Evolutionary conservation across 2,888 invertebrate genomes (phyloP).

Genomic region (Busseola fusca): DNA sequence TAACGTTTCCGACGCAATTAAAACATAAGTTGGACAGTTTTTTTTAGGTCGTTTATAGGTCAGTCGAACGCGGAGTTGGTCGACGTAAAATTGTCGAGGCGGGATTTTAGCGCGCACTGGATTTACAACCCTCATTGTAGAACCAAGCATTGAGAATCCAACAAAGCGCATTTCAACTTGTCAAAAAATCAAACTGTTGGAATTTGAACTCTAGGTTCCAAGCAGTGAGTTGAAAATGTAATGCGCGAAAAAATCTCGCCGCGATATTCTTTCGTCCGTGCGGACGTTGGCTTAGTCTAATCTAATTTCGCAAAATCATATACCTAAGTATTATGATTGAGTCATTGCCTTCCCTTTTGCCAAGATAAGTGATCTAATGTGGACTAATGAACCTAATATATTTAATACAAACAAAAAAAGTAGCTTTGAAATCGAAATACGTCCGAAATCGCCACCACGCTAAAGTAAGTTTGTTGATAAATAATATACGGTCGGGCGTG

Average conservation of each 20-base stretch:
- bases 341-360: conserved; percentile 32
- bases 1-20: conserved; percentile 81
- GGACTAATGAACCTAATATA: conserved; percentile 9
- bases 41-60: conserved; percentile 66
- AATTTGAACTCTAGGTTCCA: neutral
- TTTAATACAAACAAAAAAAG: neutral
- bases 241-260: neutral
- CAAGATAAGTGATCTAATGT: conserved; percentile 20
- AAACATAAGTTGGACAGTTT: conserved; percentile 71
- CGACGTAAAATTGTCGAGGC: neutral
- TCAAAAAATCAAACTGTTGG: neutral
- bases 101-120: neutral
- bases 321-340: conserved; percentile 38
- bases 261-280: neutral
- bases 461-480: neutral
- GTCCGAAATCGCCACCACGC: neutral
- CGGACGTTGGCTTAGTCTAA: conserved; percentile 22
- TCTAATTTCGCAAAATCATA: conserved; percentile 38
- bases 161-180: neutral
- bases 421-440: neutral
- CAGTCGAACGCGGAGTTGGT: conserved; percentile 45
- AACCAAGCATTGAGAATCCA: neutral
- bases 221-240: neutral
- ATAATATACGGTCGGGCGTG: neutral
- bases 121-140: neutral